A percentile compares a stretch with the other conserved stretches of the same genome.
These are phyloP conservation scores for Heterocephalus glaber DNA, from an alignment of 2,113 vertebrate species.

Conservation along the genomic window DNA sequence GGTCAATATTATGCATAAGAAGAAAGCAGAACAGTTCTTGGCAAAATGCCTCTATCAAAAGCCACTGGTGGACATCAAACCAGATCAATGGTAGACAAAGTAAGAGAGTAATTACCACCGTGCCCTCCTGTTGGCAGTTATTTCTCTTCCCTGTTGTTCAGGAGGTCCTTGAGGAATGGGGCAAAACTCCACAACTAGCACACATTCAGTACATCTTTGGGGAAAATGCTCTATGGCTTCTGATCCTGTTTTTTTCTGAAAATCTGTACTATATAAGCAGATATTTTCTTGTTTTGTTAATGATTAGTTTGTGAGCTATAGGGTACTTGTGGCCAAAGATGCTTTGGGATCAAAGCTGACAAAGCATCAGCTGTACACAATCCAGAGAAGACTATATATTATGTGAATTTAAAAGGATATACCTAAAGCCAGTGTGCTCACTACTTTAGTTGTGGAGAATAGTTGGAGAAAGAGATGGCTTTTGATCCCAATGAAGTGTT, in stretches of 20 bases:
- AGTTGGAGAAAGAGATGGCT: background rate
- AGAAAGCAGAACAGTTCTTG: constrained; percentile 8
- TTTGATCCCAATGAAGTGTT: background rate
- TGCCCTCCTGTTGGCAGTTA: background rate
- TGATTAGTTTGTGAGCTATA: background rate
- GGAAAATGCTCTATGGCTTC: background rate
- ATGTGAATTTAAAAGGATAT: background rate
- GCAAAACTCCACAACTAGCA: fast-evolving
- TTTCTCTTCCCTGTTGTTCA: background rate
- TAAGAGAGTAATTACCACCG: background rate
- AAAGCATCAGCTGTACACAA: background rate
- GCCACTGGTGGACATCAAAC: background rate
- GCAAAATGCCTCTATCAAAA: background rate
- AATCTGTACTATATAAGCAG: background rate
- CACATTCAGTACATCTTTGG: fast-evolving
- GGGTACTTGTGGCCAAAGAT: background rate
- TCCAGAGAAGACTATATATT: background rate
- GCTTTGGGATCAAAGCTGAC: background rate
- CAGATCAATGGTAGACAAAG: background rate
- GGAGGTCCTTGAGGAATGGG: background rate
- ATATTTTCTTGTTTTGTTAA: background rate
- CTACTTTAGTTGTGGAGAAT: background rate
- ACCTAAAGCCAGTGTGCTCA: background rate
- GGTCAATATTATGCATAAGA: background rate
- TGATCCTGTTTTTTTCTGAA: background rate